Conservation (phyloP, 2,113 vertebrate genomes). For the Mirza zaza region DNA sequence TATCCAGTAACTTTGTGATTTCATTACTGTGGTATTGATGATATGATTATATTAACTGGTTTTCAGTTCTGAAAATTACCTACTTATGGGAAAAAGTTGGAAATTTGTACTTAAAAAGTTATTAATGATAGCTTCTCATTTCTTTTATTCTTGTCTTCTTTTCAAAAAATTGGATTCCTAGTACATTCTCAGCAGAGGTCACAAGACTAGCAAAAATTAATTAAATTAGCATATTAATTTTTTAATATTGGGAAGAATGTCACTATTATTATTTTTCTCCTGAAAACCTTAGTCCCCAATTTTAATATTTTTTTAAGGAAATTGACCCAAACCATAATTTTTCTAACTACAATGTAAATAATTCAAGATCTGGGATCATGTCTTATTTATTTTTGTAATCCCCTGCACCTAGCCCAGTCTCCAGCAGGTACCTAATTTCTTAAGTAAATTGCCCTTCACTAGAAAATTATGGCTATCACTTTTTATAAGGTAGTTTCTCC, state of each 20-base stretch:
- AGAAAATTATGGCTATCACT: not conserved
- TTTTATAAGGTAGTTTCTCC: not conserved
- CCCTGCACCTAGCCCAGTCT: not conserved
- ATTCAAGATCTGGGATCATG: not conserved
- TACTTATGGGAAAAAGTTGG: constrained; percentile 12
- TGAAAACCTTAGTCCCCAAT: not conserved
- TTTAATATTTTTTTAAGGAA: constrained; percentile 43
- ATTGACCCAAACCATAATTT: constrained; percentile 24
- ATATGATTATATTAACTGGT: not conserved
- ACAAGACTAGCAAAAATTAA: not conserved
- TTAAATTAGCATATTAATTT: not conserved
- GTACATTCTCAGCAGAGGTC: not conserved
- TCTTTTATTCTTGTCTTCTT: constrained; percentile 21
- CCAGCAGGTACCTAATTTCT: not conserved
- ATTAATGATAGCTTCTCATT: not conserved
- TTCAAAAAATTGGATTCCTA: not conserved
- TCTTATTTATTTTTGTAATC: constrained; percentile 39
- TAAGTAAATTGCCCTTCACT: not conserved
- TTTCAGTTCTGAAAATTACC: constrained; percentile 50
- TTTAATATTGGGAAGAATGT: constrained; percentile 6
- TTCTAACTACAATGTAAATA: not conserved
- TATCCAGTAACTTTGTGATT: not conserved
- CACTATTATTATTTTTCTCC: constrained; percentile 36
- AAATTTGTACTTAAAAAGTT: constrained; percentile 20
- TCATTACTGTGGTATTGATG: constrained; percentile 14